Evolutionary conservation across 2,888 invertebrate genomes (phyloP).

Genomic region (Hedya salicella): DNA sequence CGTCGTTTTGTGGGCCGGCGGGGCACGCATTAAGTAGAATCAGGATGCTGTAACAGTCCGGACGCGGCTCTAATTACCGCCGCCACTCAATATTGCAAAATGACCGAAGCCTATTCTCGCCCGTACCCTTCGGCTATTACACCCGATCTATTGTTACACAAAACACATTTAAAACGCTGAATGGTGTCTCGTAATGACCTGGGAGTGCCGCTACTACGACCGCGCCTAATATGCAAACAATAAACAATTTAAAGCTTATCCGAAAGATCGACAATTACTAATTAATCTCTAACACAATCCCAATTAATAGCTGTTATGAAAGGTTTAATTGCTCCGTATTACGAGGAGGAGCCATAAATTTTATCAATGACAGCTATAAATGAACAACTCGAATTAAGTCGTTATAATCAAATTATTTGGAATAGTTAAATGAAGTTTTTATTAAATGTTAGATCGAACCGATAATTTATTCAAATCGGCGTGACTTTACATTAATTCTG

Average conservation of each 20-base stretch:
- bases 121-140: constrained; percentile 72
- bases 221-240: constrained; percentile 58
- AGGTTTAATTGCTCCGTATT: constrained; percentile 67
- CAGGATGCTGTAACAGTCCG: constrained; percentile 81
- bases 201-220: constrained; percentile 66
- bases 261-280: constrained; percentile 71
- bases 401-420: constrained; percentile 52
- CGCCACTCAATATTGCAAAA: constrained; percentile 82
- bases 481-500: constrained; percentile 39
- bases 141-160: constrained; percentile 73
- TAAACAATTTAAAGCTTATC: constrained; percentile 71
- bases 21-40: constrained; percentile 69
- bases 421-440: constrained; percentile 45
- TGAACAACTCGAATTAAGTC: constrained; percentile 60
- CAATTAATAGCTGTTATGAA: constrained; percentile 76
- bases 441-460: constrained; percentile 45
- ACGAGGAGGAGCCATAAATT: constrained; percentile 58
- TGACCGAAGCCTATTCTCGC: constrained; percentile 70
- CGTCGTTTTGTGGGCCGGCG: constrained; percentile 47
- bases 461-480: constrained; percentile 45
- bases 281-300: constrained; percentile 73
- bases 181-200: constrained; percentile 70
- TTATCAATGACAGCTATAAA: constrained; percentile 58
- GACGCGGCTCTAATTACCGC: constrained; percentile 80
- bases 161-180: constrained; percentile 69